Base-by-base conservation (phyloP, 2,113 vertebrate genomes). In the Chaetops frenatus region DNA sequence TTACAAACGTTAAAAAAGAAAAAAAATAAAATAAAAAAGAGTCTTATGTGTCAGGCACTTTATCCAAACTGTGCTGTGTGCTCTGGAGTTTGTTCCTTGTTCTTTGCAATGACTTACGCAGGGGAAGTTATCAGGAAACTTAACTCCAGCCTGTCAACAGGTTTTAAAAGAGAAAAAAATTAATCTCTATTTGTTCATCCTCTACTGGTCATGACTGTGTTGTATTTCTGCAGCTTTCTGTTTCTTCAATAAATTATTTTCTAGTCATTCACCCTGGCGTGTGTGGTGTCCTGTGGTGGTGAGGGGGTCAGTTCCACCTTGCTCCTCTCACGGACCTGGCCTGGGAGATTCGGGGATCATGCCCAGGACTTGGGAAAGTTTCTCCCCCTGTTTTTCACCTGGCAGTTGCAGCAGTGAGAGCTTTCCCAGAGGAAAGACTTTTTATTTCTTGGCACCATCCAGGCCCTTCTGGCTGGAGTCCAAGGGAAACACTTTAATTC, bases 201-300 rank as follows among this genome's bases (percentile, higher is more conserved):
- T 97, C 92, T 96, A 92, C 97, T 95, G 95, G 96, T 97, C 96
- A 96, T 95, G 95, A 96, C 95, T 97, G 97, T 98, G 97, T 97
- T 98, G 97, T 97, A 97, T 98, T 97, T 97, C 95, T 96, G 97
- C 96, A 96, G 97, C 95, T 98, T 98, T 98, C 89, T 95, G 97
- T 98, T 97, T 96, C 97, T 97, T 98, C 97, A 98, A 98, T 98
- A 98, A 98, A 98, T 98, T 98, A 97, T 98, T 98, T 98, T 98
- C 95, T 97, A 97, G 97, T 97, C 98, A 98, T 95, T 97, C 96
- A 96, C 48, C 71, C 73, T 11, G 60, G 77, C 1, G 57, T 36
- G 29, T 44, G 60, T 21, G 35, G 86, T 88, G 78, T 89, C 77
- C 61, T 21, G 2, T 16, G 4, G 53, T 8, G 62, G 10, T 17